Evolutionary conservation across 2,888 invertebrate genomes (phyloP).

Genomic region (Heliconius cydno): DNA sequence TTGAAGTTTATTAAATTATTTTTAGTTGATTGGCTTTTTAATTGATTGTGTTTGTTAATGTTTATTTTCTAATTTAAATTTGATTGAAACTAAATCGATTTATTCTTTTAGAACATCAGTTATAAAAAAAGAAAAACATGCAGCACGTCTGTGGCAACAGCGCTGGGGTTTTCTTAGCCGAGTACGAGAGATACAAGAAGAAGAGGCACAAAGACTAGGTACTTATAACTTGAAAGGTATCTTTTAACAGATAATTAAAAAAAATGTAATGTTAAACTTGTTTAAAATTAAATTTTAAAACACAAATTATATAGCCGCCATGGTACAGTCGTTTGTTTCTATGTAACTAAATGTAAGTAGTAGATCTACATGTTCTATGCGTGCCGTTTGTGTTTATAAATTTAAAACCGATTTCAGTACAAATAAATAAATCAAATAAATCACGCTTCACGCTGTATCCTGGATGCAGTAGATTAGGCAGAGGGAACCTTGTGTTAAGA

Average conservation of each 20-base stretch:
- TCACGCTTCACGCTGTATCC: too few relatives aligned
- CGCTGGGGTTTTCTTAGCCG: constrained; percentile 72
- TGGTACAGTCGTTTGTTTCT: too few relatives aligned
- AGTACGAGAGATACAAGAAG: constrained; percentile 68
- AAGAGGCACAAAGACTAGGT: constrained; percentile 73
- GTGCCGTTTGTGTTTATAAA: background rate
- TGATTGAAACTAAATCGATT: background rate
- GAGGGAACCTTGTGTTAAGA: too few relatives aligned
- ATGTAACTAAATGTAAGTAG: background rate
- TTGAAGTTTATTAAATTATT: background rate
- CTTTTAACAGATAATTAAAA: background rate
- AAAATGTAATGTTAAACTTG: background rate
- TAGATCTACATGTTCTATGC: too few relatives aligned
- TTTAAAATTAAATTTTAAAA: too few relatives aligned
- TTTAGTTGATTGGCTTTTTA: too few relatives aligned
- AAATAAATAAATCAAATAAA: too few relatives aligned
- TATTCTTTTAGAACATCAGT: constrained; percentile 59
- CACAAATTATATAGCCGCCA: too few relatives aligned
- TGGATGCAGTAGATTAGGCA: too few relatives aligned
- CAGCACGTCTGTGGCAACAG: constrained; percentile 70
- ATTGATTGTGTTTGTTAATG: background rate
- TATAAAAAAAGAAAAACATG: constrained; percentile 64
- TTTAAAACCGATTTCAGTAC: background rate
- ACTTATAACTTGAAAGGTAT: constrained; percentile 16
- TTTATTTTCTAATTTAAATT: background rate